These are phyloP conservation scores for Eutolmus rufibarbis DNA, from an alignment of 2,888 invertebrate species.

Conservation along the genomic window DNA sequence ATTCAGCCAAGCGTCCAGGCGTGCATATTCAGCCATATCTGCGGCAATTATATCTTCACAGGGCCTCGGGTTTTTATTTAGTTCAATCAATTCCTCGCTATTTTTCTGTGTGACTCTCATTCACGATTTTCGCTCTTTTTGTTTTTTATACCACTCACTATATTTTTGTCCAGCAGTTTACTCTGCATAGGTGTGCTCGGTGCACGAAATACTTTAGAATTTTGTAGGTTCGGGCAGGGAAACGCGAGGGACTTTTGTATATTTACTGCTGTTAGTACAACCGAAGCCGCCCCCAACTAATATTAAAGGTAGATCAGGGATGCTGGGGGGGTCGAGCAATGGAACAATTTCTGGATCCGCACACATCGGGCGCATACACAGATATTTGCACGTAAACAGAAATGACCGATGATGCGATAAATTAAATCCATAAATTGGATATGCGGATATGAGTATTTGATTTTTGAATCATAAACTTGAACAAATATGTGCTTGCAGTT, in stretches of 20 bases:
- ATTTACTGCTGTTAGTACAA: background rate
- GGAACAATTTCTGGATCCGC: background rate
- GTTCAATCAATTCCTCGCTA: slow-evolving; percentile 13
- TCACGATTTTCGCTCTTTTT: background rate
- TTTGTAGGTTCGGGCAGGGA: background rate
- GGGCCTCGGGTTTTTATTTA: background rate
- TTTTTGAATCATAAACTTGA: slow-evolving; percentile 23
- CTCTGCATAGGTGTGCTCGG: background rate
- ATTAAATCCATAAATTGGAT: slow-evolving; percentile 36
- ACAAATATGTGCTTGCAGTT: background rate
- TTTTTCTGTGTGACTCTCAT: background rate
- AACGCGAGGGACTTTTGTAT: background rate
- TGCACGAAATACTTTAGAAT: background rate
- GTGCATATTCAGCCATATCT: background rate
- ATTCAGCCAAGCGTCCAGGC: background rate
- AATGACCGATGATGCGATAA: slow-evolving; percentile 28
- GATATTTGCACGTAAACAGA: slow-evolving; percentile 14
- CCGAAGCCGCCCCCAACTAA: background rate
- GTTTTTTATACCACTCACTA: background rate
- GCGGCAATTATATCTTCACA: background rate
- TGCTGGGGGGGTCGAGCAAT: background rate
- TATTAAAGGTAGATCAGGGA: background rate
- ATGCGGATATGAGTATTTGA: slow-evolving; percentile 24
- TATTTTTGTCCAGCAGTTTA: background rate
- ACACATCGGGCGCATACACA: background rate